These are phyloP conservation scores for Luehdorfia chinensis DNA, from an alignment of 1,140 invertebrate species.

Conservation along the genomic window DNA sequence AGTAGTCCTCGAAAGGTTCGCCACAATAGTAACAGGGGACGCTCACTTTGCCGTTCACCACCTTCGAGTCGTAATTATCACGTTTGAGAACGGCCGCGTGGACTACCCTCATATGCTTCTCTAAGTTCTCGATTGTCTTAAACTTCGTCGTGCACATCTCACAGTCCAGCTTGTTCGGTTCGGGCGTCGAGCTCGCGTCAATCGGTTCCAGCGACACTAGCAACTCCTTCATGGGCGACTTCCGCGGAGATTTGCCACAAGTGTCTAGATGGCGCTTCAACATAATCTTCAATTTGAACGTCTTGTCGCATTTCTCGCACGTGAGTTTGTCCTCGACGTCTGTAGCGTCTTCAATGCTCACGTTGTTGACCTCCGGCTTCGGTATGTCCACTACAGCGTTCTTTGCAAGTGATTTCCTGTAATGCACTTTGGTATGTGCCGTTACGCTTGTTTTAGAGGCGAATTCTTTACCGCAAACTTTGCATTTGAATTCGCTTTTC, in stretches of 20 bases:
- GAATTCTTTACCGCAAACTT: conserved; percentile 53
- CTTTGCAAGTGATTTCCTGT: conserved; percentile 19
- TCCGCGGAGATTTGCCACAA: conserved; percentile 28
- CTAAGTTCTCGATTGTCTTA: conserved; percentile 46
- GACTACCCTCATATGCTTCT: conserved; percentile 55
- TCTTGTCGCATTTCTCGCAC: conserved; percentile 63
- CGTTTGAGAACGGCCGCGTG: conserved; percentile 47
- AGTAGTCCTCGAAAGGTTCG: conserved; percentile 47
- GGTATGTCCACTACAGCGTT: conserved; percentile 26
- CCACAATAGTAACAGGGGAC: conserved; percentile 57
- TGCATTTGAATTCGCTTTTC: conserved; percentile 44
- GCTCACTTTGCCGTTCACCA: conserved; percentile 5
- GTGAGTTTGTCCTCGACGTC: conserved; percentile 50
- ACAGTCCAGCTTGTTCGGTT: conserved; percentile 43
- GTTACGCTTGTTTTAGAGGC: conserved; percentile 29
- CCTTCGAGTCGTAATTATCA: background rate
- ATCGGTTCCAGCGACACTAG: conserved; percentile 51
- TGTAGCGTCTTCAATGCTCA: conserved; percentile 26
- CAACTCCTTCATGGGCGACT: conserved; percentile 33
- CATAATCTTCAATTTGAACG: conserved; percentile 46
- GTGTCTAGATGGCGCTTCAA: conserved; percentile 36
- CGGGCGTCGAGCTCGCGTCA: conserved; percentile 24
- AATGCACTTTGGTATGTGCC: conserved; percentile 39
- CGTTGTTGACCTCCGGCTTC: conserved; percentile 7
- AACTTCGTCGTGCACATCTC: conserved; percentile 50